Percentiles rank a stretch among this genome's conserved stretches.
Evolutionary conservation across 1,140 invertebrate species (phyloP).

Genomic region (Phthorimaea operculella): DNA sequence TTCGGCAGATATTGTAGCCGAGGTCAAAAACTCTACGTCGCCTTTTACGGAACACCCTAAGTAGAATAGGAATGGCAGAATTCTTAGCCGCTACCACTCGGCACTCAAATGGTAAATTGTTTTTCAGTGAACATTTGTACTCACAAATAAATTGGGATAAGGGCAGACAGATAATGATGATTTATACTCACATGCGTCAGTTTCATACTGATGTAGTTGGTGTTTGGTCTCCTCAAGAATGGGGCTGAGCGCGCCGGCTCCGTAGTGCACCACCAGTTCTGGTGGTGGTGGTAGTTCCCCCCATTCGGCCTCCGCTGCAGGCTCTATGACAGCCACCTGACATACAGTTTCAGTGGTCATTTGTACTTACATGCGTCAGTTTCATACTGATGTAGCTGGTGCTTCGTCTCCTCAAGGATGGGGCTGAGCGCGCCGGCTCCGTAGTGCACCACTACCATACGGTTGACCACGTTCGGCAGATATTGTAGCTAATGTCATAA

Average conservation of each 20-base stretch:
- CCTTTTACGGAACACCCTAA: no score
- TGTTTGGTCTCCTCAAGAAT: constrained; percentile 54
- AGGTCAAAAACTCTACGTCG: no score
- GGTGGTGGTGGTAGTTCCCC: constrained; percentile 42
- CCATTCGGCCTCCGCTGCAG: constrained; percentile 25
- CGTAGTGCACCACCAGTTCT: constrained; percentile 45
- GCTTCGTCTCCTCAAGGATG: constrained; percentile 54
- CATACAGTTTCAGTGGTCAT: no score
- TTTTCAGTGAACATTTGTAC: no score
- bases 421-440: constrained; percentile 39
- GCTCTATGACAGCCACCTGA: constrained; percentile 53
- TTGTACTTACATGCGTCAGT: constrained; percentile 47
- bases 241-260: constrained; percentile 39
- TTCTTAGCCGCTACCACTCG: no score
- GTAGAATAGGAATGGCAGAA: no score
- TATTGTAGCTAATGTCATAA: no score
- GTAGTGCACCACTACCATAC: constrained; percentile 47
- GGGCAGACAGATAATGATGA: no score
- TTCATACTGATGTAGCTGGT: constrained; percentile 50
- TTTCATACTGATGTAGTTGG: constrained; percentile 52
- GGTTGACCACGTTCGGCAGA: constrained; percentile 35
- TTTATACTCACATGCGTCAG: constrained; percentile 51
- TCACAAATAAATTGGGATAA: no score
- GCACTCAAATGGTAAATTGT: no score
- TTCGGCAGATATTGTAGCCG: no score